These are phyloP conservation scores for Apis laboriosa DNA, from an alignment of 1,140 invertebrate species.

Conservation along the genomic window DNA sequence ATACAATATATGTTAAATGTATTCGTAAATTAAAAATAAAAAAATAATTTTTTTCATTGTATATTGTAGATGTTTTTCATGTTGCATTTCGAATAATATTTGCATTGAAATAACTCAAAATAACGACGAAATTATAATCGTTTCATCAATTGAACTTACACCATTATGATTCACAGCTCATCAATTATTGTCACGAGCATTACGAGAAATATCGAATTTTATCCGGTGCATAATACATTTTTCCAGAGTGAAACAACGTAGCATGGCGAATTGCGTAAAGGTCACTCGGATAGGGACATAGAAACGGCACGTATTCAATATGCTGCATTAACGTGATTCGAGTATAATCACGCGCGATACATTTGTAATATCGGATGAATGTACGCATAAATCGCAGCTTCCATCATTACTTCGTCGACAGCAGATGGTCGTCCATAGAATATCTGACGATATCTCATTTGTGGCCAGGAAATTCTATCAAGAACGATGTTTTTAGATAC, in stretches of 20 bases:
- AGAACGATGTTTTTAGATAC: background rate
- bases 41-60: no score
- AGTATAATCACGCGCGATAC: constrained; percentile 60
- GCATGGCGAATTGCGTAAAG: background rate
- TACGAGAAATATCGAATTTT: no score
- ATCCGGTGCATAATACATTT: no score
- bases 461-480: background rate
- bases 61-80: no score
- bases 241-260: constrained; percentile 8
- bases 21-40: no score
- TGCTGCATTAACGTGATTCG: constrained; percentile 64
- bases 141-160: no score
- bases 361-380: constrained; percentile 57
- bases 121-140: no score
- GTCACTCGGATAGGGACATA: constrained; percentile 33
- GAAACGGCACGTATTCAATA: constrained; percentile 61
- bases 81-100: no score
- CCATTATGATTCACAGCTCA: no score
- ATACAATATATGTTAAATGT: no score
- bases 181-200: no score
- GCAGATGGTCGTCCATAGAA: background rate
- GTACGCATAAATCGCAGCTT: constrained; percentile 40
- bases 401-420: constrained; percentile 29
- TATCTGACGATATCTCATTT: constrained; percentile 13
- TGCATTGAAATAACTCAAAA: no score